Evolutionary conservation across 2,888 invertebrate species (phyloP).

Genomic region (Biston betularia): DNA sequence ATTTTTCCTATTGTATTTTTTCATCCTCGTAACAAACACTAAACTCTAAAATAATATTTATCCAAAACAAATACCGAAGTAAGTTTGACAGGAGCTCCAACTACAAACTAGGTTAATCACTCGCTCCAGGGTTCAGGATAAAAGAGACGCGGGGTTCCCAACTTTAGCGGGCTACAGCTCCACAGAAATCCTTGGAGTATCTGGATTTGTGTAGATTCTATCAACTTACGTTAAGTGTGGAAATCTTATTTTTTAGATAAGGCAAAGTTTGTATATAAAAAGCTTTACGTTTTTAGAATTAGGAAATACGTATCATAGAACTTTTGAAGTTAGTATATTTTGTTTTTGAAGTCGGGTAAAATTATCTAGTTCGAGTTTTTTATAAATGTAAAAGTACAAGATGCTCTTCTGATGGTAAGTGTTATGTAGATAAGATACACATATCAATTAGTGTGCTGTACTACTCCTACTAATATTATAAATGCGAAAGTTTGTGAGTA

Average conservation of each 20-base stretch:
- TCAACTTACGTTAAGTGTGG: slow-evolving; percentile 19
- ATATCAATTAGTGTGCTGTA: too few relatives aligned
- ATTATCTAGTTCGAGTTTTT: too few relatives aligned
- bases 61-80: slow-evolving; percentile 38
- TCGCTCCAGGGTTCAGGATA: slow-evolving; percentile 50
- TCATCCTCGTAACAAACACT: not conserved
- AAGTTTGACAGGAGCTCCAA: slow-evolving; percentile 50
- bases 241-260: slow-evolving; percentile 16
- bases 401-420: too few relatives aligned
- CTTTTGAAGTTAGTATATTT: not conserved
- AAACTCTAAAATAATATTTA: slow-evolving; percentile 28
- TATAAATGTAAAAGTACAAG: too few relatives aligned
- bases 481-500: too few relatives aligned
- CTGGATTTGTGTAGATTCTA: slow-evolving; percentile 31
- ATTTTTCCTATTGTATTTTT: not conserved
- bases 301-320: not conserved
- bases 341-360: too few relatives aligned
- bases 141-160: slow-evolving; percentile 40
- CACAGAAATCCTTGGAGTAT: slow-evolving; percentile 25
- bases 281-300: not conserved
- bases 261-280: not conserved
- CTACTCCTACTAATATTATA: too few relatives aligned
- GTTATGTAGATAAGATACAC: too few relatives aligned
- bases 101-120: slow-evolving; percentile 52
- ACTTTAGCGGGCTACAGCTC: slow-evolving; percentile 36